Conservation (phyloP, 2,113 vertebrate genomes). For the Mola mola region DNA sequence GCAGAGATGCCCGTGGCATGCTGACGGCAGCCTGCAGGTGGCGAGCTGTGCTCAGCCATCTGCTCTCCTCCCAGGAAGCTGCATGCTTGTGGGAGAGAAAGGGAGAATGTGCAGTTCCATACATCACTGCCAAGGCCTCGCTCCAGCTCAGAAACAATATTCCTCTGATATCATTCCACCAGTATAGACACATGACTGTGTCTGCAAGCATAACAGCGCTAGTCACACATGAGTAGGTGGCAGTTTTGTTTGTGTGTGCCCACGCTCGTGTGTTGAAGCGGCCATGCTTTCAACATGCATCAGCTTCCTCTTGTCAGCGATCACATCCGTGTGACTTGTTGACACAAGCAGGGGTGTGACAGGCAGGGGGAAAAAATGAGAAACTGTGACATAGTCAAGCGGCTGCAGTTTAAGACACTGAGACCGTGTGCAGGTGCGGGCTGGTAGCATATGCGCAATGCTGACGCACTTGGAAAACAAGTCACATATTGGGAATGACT, state of each 20-base stretch:
- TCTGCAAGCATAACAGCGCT: constrained; percentile 31
- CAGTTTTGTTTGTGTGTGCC: constrained; percentile 25
- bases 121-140: constrained; percentile 73
- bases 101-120: constrained; percentile 70
- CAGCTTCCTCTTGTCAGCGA: constrained; percentile 39
- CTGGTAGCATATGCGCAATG: constrained; percentile 57
- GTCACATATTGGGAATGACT: constrained; percentile 77
- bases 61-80: constrained; percentile 80
- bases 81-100: constrained; percentile 69
- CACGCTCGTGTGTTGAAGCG: constrained; percentile 17
- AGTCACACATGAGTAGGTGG: constrained; percentile 47
- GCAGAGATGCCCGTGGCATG: constrained; percentile 61
- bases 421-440: constrained; percentile 63
- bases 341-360: constrained; percentile 35
- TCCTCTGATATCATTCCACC: constrained; percentile 13
- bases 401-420: background rate
- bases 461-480: constrained; percentile 75
- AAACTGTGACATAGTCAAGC: background rate
- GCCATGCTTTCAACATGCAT: constrained; percentile 69
- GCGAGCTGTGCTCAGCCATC: constrained; percentile 80
- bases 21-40: constrained; percentile 78
- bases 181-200: constrained; percentile 11
- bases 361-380: constrained; percentile 13
- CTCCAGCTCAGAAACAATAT: constrained; percentile 36
- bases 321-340: constrained; percentile 45